Conservation (phyloP, 2,888 invertebrate genomes). For the Exephanes ischioxanthus region DNA sequence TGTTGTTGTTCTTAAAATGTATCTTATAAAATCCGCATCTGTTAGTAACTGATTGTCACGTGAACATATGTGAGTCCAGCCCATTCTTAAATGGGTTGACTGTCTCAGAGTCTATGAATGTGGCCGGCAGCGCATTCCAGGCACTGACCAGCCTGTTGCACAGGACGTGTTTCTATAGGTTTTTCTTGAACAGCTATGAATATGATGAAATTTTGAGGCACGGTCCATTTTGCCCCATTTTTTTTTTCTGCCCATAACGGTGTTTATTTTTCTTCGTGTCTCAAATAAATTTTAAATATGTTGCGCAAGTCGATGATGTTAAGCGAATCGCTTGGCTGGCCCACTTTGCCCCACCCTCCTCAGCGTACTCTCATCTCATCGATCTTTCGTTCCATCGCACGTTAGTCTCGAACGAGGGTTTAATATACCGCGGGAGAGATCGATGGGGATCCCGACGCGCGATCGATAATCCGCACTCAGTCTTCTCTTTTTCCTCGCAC, state of each 20-base stretch:
- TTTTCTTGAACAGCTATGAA: too few species aligned
- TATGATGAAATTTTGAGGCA: neutral
- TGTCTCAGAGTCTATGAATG: too few species aligned
- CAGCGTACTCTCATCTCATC: conserved; percentile 12
- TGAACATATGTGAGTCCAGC: too few species aligned
- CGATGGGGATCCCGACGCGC: neutral
- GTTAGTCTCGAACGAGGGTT: conserved; percentile 28
- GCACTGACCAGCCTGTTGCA: too few species aligned
- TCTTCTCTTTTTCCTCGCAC: neutral
- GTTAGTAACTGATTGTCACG: too few species aligned
- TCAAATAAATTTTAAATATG: neutral
- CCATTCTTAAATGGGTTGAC: too few species aligned
- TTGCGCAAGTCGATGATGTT: too few species aligned
- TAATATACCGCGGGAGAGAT: conserved; percentile 2
- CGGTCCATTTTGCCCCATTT: neutral
- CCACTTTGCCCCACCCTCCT: neutral
- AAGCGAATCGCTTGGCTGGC: neutral
- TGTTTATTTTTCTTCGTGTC: neutral
- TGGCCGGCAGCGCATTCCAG: too few species aligned
- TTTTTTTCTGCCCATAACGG: neutral
- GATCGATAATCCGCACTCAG: conserved; percentile 1
- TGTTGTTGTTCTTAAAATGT: too few species aligned
- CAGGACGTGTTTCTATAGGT: too few species aligned
- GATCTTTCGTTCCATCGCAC: conserved; percentile 1
- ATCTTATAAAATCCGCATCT: too few species aligned